These are phyloP conservation scores for Myrmecobius fasciatus DNA, from an alignment of 2,113 vertebrate species.

Conservation along the genomic window DNA sequence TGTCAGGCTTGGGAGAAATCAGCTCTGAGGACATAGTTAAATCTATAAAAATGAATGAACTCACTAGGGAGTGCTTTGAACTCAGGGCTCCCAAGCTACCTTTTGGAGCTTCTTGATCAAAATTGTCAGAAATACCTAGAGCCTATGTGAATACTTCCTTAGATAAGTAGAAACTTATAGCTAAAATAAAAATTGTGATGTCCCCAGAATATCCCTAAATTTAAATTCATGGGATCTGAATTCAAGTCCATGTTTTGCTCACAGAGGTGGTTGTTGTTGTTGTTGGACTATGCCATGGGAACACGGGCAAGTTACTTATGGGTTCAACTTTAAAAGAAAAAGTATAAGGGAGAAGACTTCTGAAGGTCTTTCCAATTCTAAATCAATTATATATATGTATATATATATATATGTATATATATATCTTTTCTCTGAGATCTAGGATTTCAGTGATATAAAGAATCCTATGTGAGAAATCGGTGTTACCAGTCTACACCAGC, in stretches of 20 bases:
- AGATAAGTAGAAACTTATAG: conserved; percentile 58
- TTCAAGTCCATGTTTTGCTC: background rate
- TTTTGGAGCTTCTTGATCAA: conserved; percentile 9
- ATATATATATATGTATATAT: too few species aligned
- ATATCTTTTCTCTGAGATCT: background rate
- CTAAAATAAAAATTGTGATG: background rate
- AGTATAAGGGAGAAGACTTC: background rate
- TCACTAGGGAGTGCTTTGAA: background rate
- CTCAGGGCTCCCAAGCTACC: background rate
- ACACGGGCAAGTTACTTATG: background rate
- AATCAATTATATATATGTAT: too few species aligned
- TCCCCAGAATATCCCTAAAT: background rate
- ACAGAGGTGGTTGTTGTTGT: background rate
- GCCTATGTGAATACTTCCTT: conserved; percentile 51
- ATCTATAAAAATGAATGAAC: background rate
- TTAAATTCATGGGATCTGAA: background rate
- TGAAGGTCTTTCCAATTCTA: background rate
- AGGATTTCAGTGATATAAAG: background rate
- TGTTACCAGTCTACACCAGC: background rate
- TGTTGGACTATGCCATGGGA: background rate
- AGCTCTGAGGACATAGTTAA: background rate
- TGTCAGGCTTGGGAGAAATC: background rate
- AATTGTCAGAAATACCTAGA: conserved; percentile 37
- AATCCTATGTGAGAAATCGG: background rate
- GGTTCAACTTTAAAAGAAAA: background rate